Base-by-base conservation (phyloP, 2,113 vertebrate species). In the Thinocorus orbignyianus region DNA sequence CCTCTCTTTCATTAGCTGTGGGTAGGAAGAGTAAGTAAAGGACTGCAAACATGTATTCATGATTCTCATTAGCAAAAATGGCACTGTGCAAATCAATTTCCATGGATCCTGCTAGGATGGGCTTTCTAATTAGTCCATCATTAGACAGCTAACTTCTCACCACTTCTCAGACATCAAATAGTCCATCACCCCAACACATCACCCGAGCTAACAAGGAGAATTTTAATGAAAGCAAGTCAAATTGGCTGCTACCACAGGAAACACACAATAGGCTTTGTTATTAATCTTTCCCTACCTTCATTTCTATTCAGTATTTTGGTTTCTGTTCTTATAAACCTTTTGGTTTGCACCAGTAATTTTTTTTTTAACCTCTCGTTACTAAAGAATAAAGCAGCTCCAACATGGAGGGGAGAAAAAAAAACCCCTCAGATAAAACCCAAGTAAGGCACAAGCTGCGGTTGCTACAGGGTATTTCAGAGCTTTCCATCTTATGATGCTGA, bases 71-170 rank as follows among this genome's bases (percentile, higher is more conserved):
- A 95, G 94, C 95, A 95, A 96, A 97, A 96, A 97, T 91, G 96
- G 94, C 95, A 93, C 86, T 88, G 72, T 72, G 94, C 70, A 95
- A 95, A 96, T 93, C 95, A 95, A 76, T 97, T 98, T 98, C 88
- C 95, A 97, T 92, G 86, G 93, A 96, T 97, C 88, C 95, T 95
- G 93, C 97, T 89, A 96, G 88, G 93, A 93, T 88, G 94, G 94
- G 88, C 86, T 93, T 97, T 95, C 96, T 97, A 94, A 97, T 90
- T 95, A 98, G 95, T 96, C 85, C 89, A 37, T 92, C 97, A 93
- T 95, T 93, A 96, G 93, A 93, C 81, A 95, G 92, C 82, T 90
- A 95, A 93, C 95, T 92, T 94, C 91, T 96, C 78, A 88, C 74
- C 52, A 88, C 64, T 95, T 95, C 86, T 90, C 69, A 92, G 72